A percentile compares a stretch with the other conserved stretches of the same genome.
phyloP scores from a whole-genome alignment of 2,113 vertebrate species.

The Alethe castanea region DNA sequence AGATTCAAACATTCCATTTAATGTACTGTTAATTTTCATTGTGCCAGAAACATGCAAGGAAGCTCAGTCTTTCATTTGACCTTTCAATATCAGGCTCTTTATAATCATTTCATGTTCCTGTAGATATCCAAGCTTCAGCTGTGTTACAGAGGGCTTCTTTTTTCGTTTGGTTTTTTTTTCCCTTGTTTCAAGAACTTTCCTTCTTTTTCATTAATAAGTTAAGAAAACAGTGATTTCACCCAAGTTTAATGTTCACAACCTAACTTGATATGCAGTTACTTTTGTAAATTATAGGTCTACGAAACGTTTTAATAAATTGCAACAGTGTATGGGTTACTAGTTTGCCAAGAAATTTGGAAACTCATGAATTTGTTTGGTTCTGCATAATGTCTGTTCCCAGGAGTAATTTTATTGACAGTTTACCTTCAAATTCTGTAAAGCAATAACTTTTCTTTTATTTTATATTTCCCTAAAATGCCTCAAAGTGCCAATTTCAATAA shows the following conservation, averaged over 20 bases:
- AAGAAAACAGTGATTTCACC: neutral
- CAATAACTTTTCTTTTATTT: neutral
- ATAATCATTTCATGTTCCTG: neutral
- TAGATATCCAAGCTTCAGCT: neutral
- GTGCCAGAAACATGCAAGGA: neutral
- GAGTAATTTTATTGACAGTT: neutral
- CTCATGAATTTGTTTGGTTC: neutral
- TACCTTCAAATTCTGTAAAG: neutral
- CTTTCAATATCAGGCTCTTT: neutral
- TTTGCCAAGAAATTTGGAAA: neutral
- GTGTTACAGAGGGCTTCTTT: neutral
- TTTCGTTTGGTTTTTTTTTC: neutral
- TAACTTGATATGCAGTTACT: neutral
- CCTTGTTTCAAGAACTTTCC: neutral
- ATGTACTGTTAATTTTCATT: neutral
- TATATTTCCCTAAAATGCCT: neutral
- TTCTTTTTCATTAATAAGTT: neutral
- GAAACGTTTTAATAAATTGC: neutral
- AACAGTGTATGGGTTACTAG: neutral
- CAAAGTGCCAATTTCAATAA: neutral
- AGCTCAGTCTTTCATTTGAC: neutral
- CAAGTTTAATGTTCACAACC: neutral
- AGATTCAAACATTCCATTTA: neutral
- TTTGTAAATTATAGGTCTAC: neutral
- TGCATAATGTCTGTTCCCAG: accelerated